Evolutionary conservation across 2,113 vertebrate species (phyloP), one percentile per base, ranked within the genome.

Genomic region (Rattus norvegicus): DNA sequence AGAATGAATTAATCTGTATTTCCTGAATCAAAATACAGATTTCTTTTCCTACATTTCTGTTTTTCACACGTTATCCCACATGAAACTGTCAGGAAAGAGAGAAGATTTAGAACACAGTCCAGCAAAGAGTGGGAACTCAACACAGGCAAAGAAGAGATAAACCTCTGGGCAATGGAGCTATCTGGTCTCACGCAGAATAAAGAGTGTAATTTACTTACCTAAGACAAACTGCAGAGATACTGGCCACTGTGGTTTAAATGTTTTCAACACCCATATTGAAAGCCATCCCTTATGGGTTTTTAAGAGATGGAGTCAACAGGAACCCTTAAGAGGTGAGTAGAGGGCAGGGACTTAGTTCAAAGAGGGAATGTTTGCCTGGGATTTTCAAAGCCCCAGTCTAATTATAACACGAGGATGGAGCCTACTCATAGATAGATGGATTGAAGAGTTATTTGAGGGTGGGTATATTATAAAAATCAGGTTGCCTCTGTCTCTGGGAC

Each of bases 21-120:
- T 28, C n/a, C 52, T 39, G 28, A 95, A 83, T 28, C 36, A 52
- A 69, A 91, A 24, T 70, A 43, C 6, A 77, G 52, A 8, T 73
- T 88, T 80, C n/a, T 59, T 65, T 65, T 63, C 65, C 9, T 49
- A 0, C 13, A 85, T 93, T 94, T 47, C 19, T 88, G n/a, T 70
- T 87, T 93, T 84, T 93, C n/a, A 85, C 52, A 97, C 0, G 52
- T 52, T 8, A 95, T 81, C 52, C 75, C n/a, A 85, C 9, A 88
- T 88, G 14, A 94, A 90, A 95, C 88, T 95, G 80, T 22, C 17
- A 90, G 56, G 30, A 80, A 94, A 95, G 9, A 19, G 24, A 20
- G 91, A 93, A 17, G 28, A 93, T 56, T 52, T 84, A 91, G 56
- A 84, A 80, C 13, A 84, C 14, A 56, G 65, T 52, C 1, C 3